phyloP scores from a whole-genome alignment of 2,113 vertebrate species.

The Rissa tridactyla region DNA sequence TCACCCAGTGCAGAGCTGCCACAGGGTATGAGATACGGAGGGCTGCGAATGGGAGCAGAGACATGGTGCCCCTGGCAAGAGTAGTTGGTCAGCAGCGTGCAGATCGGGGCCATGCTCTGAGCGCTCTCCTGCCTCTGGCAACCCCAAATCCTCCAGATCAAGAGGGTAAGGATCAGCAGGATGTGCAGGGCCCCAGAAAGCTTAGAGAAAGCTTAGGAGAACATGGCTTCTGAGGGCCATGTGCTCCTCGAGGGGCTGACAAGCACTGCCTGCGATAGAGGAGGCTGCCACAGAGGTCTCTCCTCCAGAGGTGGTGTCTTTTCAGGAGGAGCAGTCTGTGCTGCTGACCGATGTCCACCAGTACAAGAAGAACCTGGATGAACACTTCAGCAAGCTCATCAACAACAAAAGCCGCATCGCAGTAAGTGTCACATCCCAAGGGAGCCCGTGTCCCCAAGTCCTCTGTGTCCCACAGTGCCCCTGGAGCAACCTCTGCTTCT shows the following conservation, averaged over 20 bases:
- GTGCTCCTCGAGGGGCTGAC: background rate
- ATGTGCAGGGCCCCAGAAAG: background rate
- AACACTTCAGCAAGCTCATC: conserved; percentile 79
- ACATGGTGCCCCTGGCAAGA: background rate
- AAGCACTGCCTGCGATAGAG: background rate
- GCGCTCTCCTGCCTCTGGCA: background rate
- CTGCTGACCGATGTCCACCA: conserved; percentile 75
- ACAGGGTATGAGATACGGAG: rapidly evolving
- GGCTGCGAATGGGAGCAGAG: background rate
- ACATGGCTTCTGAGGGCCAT: background rate
- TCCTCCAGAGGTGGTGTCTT: background rate
- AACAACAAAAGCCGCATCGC: conserved; percentile 84
- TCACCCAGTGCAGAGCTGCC: rapidly evolving
- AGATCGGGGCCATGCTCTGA: background rate
- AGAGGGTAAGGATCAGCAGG: background rate
- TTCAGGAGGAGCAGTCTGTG: conserved; percentile 81
- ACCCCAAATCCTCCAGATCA: background rate
- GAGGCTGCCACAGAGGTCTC: background rate
- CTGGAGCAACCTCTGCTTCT: background rate
- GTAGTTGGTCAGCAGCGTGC: background rate
- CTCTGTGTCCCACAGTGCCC: background rate
- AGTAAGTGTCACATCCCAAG: conserved; percentile 61
- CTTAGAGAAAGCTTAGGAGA: background rate
- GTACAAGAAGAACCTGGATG: conserved; percentile 74
- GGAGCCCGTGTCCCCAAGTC: background rate